Evolutionary conservation across 2,888 invertebrate genomes (phyloP).

Genomic region (Stegana nigrithorax): DNA sequence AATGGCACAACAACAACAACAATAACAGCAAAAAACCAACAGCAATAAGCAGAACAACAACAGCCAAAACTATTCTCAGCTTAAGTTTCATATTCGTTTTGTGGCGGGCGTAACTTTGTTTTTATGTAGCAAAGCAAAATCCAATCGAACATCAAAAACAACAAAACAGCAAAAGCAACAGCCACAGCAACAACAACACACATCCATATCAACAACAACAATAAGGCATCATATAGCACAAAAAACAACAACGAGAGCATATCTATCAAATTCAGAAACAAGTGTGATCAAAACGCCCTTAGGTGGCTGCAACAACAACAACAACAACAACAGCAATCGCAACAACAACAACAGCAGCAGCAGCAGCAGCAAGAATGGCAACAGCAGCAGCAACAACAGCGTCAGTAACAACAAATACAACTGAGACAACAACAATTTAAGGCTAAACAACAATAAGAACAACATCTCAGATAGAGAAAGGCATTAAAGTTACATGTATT

Average conservation of each 20-base stretch:
- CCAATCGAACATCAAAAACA: too few relatives aligned
- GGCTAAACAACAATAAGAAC: too few relatives aligned
- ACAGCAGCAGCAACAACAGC: conserved; percentile 5
- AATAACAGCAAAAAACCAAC: neutral
- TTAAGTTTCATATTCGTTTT: too few relatives aligned
- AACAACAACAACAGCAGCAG: conserved; percentile 8
- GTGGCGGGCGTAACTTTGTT: too few relatives aligned
- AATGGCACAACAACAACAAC: conserved; percentile 36
- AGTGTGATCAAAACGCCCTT: conserved; percentile 60
- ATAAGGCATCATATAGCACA: neutral
- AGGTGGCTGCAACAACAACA: conserved; percentile 24
- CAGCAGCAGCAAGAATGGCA: conserved; percentile 21
- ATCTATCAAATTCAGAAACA: conserved; percentile 64
- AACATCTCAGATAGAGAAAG: neutral
- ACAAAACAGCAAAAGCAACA: conserved; percentile 34
- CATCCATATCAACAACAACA: neutral
- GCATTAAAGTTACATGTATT: conserved; percentile 5
- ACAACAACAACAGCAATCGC: neutral
- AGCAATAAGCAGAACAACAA: neutral
- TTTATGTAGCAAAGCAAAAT: too few relatives aligned
- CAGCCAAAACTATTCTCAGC: too few relatives aligned
- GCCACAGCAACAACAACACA: neutral
- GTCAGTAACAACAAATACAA: neutral
- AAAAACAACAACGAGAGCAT: conserved; percentile 25
- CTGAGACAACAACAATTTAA: conserved; percentile 1